These are phyloP conservation scores for Rhagoletis zephyria DNA, from an alignment of 1,140 invertebrate genomes.

Conservation along the genomic window DNA sequence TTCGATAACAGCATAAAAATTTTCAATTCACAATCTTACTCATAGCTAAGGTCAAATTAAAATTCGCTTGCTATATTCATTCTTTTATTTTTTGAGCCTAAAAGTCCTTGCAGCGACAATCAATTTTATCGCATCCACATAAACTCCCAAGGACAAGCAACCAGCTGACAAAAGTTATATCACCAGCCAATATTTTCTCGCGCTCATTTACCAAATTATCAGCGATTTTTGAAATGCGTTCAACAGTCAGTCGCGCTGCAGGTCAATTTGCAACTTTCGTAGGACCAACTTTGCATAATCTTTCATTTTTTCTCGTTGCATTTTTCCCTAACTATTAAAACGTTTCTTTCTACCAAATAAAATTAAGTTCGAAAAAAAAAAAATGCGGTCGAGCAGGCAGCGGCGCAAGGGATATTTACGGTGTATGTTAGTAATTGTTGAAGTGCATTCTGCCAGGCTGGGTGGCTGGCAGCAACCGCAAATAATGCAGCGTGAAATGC, in stretches of 20 bases:
- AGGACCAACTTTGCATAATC: constrained; percentile 7
- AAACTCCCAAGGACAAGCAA: not conserved
- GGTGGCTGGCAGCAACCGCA: not conserved
- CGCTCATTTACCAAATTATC: not conserved
- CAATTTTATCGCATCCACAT: too few species aligned
- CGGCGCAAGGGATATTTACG: not conserved
- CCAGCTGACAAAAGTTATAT: constrained; percentile 7
- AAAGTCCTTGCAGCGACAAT: too few species aligned
- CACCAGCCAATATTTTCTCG: not conserved
- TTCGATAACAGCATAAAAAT: too few species aligned
- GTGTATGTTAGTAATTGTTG: constrained; percentile 6
- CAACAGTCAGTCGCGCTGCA: not conserved
- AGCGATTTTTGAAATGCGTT: not conserved
- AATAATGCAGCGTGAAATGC: constrained; percentile 50
- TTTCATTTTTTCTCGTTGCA: constrained; percentile 2
- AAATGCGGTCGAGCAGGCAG: not conserved
- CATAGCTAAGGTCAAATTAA: too few species aligned
- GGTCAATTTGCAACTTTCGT: not conserved
- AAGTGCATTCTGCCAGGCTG: not conserved
- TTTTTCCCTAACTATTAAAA: constrained; percentile 2
- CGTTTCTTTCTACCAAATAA: not conserved
- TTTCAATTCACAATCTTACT: too few species aligned
- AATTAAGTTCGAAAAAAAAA: too few species aligned
- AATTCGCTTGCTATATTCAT: too few species aligned
- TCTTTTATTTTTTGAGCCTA: too few species aligned